Evolutionary conservation across 2,888 invertebrate genomes (phyloP).

Genomic region (Protula sp.): DNA sequence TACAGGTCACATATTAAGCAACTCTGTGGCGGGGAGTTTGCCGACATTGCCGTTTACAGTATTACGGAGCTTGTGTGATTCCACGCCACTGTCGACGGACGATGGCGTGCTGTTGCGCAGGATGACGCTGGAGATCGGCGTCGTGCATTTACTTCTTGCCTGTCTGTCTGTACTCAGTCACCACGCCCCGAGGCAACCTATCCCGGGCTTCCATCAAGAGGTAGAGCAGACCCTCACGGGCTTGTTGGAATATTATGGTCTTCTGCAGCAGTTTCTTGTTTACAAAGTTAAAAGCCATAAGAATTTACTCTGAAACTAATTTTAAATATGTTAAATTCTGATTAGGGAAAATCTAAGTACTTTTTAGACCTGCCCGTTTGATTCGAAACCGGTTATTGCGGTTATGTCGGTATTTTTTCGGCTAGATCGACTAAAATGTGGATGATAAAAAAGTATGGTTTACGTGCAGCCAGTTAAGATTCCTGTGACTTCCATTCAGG

Average conservation of each 20-base stretch:
- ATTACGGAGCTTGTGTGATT: constrained; percentile 68
- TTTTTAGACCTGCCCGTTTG: too few relatives aligned
- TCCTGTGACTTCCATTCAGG: too few relatives aligned
- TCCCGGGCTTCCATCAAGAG: constrained; percentile 54
- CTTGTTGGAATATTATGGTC: too few relatives aligned
- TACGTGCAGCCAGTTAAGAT: too few relatives aligned
- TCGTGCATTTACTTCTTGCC: constrained; percentile 76
- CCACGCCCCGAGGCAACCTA: constrained; percentile 49
- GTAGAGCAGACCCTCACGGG: too few relatives aligned
- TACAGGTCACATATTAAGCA: constrained; percentile 66
- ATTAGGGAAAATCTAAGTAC: too few relatives aligned
- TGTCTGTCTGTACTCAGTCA: constrained; percentile 82
- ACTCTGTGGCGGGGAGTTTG: constrained; percentile 65
- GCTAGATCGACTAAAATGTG: too few relatives aligned
- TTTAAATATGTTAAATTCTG: too few relatives aligned
- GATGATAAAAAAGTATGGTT: too few relatives aligned
- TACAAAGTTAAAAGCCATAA: not conserved
- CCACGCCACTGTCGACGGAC: constrained; percentile 69
- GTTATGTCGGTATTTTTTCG: too few relatives aligned
- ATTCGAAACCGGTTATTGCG: too few relatives aligned
- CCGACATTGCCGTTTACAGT: constrained; percentile 68
- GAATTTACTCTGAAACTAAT: too few relatives aligned
- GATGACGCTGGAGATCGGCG: constrained; percentile 77
- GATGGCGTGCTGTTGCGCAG: constrained; percentile 71
- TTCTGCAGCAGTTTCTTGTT: not conserved